A percentile compares a stretch with the other conserved stretches of the same genome.
phyloP scores from a whole-genome alignment of 2,888 invertebrate genomes.

The Mythimna lalbum region DNA sequence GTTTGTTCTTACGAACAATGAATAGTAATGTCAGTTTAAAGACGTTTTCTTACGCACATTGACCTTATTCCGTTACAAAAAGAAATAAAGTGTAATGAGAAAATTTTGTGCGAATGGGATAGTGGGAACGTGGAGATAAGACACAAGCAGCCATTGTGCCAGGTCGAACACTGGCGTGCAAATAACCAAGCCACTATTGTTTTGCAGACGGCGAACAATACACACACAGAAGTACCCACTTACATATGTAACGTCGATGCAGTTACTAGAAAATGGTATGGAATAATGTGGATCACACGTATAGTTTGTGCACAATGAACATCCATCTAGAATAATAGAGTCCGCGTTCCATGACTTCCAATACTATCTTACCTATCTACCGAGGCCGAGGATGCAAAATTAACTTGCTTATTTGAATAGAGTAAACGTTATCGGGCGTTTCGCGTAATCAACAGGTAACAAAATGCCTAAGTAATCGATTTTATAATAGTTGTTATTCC shows the following conservation, averaged over 20 bases:
- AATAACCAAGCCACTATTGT: conserved; percentile 78
- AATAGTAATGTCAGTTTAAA: conserved; percentile 50
- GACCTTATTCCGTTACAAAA: conserved; percentile 76
- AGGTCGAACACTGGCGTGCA: conserved; percentile 75
- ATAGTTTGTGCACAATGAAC: conserved; percentile 37
- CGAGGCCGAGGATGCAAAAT: conserved; percentile 16
- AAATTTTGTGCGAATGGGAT: conserved; percentile 84
- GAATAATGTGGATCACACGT: conserved; percentile 60
- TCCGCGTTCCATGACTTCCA: conserved; percentile 3
- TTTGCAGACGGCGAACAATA: conserved; percentile 63
- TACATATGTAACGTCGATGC: conserved; percentile 59
- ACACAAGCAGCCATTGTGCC: conserved; percentile 83
- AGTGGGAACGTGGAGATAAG: conserved; percentile 84
- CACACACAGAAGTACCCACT: conserved; percentile 59
- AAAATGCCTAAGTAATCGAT: conserved; percentile 66
- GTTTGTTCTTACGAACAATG: conserved; percentile 42
- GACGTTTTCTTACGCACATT: conserved; percentile 66
- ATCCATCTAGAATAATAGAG: conserved; percentile 33
- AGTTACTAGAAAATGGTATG: conserved; percentile 61
- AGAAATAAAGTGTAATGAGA: conserved; percentile 79
- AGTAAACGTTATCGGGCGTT: conserved; percentile 31
- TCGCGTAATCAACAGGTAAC: conserved; percentile 68
- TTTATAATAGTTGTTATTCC: conserved; percentile 71
- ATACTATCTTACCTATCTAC: conserved; percentile 3
- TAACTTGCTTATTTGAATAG: conserved; percentile 45